phyloP scores from a whole-genome alignment of 2,797 vertebrate species.

The Sebastes diaconus region DNA sequence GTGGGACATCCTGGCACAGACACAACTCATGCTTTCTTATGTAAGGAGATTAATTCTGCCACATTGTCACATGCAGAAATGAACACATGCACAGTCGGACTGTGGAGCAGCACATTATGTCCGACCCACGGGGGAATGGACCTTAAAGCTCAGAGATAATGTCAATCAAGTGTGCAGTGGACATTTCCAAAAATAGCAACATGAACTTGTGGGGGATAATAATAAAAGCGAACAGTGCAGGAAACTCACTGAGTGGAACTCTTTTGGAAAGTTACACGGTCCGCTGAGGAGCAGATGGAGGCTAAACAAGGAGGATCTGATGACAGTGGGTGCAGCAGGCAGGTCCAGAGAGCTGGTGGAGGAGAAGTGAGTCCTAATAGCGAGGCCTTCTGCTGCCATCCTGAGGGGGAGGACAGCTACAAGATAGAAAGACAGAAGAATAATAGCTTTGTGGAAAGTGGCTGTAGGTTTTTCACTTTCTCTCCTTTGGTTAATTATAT shows the following conservation, averaged over 20 bases:
- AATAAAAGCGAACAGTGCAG: not conserved
- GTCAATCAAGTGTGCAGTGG: not conserved
- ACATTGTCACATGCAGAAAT: slow-evolving; percentile 11
- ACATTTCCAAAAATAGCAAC: not conserved
- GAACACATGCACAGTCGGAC: not conserved
- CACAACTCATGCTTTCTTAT: not conserved
- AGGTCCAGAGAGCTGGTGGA: slow-evolving; percentile 86
- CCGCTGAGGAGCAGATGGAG: slow-evolving; percentile 81
- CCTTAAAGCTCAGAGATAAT: slow-evolving; percentile 61
- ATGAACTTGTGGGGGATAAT: not conserved
- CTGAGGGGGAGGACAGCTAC: not conserved
- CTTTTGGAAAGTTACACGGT: slow-evolving; percentile 35
- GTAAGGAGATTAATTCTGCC: slow-evolving; percentile 22
- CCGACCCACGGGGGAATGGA: not conserved
- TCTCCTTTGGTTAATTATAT: not conserved
- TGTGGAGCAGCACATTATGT: not conserved
- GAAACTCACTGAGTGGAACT: not conserved
- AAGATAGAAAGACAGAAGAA: not conserved
- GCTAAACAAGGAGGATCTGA: slow-evolving; percentile 57
- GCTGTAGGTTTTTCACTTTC: not conserved
- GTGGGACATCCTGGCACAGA: not conserved
- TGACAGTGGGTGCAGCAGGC: slow-evolving; percentile 54
- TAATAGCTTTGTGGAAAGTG: not conserved
- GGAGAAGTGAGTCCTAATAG: slow-evolving; percentile 82
- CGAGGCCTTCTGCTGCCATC: not conserved